phyloP scores from a whole-genome alignment of 64 coral and sea anemone genomes.

The Actinia tenebrosa region DNA sequence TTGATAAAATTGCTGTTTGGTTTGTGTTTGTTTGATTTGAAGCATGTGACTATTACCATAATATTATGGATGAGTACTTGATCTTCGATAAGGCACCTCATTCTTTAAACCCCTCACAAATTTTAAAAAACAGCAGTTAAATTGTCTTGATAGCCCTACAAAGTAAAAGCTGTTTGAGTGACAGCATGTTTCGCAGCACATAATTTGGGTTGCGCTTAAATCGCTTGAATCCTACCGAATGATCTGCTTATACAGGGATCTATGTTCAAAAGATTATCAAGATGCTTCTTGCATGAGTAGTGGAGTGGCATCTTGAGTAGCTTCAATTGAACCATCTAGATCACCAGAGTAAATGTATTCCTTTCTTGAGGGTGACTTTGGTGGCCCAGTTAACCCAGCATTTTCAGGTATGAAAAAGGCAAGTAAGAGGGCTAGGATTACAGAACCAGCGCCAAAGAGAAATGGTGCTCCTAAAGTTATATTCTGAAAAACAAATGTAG shows the following conservation, averaged over 20 bases:
- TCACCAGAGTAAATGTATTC: neutral
- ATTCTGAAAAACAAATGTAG: constrained; percentile 33
- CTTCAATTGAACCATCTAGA: neutral
- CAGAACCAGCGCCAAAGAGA: constrained; percentile 90
- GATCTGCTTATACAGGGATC: neutral
- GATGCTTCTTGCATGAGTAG: neutral
- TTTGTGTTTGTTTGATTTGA: too few relatives aligned
- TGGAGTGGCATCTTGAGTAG: neutral
- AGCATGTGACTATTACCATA: too few relatives aligned
- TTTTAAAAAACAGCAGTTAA: too few relatives aligned
- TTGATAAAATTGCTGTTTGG: too few relatives aligned
- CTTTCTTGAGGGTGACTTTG: neutral
- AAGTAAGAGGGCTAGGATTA: constrained; percentile 72
- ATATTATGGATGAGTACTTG: too few relatives aligned
- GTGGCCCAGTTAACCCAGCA: constrained; percentile 20
- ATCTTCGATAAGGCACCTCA: too few relatives aligned
- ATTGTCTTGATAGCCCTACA: neutral
- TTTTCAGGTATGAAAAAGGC: constrained; percentile 89
- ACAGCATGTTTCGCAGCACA: neutral
- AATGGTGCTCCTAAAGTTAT: constrained; percentile 83
- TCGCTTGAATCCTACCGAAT: too few relatives aligned
- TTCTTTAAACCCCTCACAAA: too few relatives aligned
- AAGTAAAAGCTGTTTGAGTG: neutral
- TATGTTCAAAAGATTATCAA: neutral
- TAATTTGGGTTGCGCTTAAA: neutral